These are phyloP conservation scores for Amiota mariae DNA, from an alignment of 2,888 invertebrate species.

Conservation along the genomic window DNA sequence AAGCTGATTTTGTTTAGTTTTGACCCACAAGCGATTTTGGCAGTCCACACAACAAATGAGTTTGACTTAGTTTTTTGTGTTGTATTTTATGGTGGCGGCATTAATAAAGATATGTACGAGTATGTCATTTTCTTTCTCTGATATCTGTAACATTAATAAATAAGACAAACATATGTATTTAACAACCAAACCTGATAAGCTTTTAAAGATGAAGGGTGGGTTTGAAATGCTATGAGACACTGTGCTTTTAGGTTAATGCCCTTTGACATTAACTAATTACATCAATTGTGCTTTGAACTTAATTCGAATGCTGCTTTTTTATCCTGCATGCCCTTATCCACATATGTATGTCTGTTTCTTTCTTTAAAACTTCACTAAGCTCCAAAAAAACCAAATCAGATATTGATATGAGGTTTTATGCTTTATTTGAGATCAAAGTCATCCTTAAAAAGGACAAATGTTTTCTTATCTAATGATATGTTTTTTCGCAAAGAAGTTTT, in stretches of 20 bases:
- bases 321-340: conserved; percentile 37
- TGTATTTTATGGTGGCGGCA: no score
- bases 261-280: conserved; percentile 65
- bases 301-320: conserved; percentile 36
- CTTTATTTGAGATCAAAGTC: not conserved
- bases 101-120: no score
- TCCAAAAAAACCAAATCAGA: not conserved
- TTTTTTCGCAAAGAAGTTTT: conserved; percentile 24
- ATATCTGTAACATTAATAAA: not conserved
- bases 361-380: conserved; percentile 17
- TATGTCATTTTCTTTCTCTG: no score
- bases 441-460: conserved; percentile 12
- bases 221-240: conserved; percentile 2
- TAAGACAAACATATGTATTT: conserved; percentile 12
- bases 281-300: conserved; percentile 29
- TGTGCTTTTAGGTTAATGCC: conserved; percentile 4
- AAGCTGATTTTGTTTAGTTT: not conserved
- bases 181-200: not conserved
- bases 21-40: not conserved
- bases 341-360: not conserved
- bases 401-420: not conserved
- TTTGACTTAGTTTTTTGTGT: no score
- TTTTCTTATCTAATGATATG: conserved; percentile 20
- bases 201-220: no score
- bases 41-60: not conserved